phyloP scores from a whole-genome alignment of 2,797 vertebrate species.

The Danio albolineatus region DNA sequence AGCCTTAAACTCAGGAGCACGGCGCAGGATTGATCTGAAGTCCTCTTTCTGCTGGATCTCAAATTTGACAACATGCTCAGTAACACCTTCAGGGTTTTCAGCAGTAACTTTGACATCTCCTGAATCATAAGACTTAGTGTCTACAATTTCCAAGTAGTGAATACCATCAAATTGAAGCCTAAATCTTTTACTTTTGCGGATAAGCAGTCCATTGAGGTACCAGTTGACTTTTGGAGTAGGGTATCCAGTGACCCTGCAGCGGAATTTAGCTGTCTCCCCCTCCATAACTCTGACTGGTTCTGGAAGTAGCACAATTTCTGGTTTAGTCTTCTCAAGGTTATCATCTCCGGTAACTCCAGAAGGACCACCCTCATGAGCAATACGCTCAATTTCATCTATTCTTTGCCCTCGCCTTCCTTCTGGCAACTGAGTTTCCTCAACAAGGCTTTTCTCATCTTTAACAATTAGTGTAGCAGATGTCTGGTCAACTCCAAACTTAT shows the following conservation, averaged over 20 bases:
- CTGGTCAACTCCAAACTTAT: conserved; percentile 95
- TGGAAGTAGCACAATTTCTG: conserved; percentile 94
- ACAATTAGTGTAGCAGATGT: conserved; percentile 95
- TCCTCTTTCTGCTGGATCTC: conserved; percentile 95
- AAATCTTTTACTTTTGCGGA: conserved; percentile 97
- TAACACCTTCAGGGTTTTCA: conserved; percentile 91
- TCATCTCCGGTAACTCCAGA: conserved; percentile 84
- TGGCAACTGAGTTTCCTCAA: conserved; percentile 94
- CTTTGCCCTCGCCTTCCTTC: conserved; percentile 90
- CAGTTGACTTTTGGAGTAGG: conserved; percentile 96
- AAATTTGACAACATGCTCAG: conserved; percentile 92
- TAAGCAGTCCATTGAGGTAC: conserved; percentile 97
- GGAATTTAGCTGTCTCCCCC: conserved; percentile 93
- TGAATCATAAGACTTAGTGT: conserved; percentile 94
- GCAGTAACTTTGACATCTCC: conserved; percentile 93
- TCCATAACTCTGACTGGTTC: conserved; percentile 91
- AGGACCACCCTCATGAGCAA: conserved; percentile 89
- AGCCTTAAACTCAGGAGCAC: conserved; percentile 88
- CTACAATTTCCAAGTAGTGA: conserved; percentile 95
- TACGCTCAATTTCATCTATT: conserved; percentile 92
- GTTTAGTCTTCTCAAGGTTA: conserved; percentile 90
- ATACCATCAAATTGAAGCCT: conserved; percentile 96
- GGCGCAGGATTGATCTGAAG: conserved; percentile 92
- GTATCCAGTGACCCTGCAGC: conserved; percentile 95
- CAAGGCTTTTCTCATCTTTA: conserved; percentile 97